These are phyloP conservation scores for Heteropelma amictum DNA, from an alignment of 2,888 invertebrate species.

Conservation along the genomic window DNA sequence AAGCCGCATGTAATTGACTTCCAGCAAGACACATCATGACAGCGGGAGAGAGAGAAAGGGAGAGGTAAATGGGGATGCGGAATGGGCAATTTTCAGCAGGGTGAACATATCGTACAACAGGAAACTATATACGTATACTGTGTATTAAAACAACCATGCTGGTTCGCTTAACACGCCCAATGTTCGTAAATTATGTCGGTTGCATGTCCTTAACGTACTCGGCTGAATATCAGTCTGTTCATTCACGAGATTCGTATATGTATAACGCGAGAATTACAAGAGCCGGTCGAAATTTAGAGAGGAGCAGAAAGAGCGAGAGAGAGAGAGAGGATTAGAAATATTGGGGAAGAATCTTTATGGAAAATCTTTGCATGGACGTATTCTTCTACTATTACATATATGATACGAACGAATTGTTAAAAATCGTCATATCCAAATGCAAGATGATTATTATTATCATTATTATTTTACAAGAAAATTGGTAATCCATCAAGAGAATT, in stretches of 20 bases:
- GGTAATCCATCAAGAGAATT: too few species aligned
- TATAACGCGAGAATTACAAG: slow-evolving; percentile 1
- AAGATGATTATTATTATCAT: too few species aligned
- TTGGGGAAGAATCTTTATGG: not conserved
- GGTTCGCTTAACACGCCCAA: slow-evolving; percentile 7
- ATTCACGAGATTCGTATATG: slow-evolving; percentile 8
- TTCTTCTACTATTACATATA: too few species aligned
- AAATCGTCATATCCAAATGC: too few species aligned
- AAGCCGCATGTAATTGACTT: not conserved
- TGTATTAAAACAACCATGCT: slow-evolving; percentile 2
- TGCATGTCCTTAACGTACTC: slow-evolving; percentile 8
- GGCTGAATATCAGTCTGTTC: not conserved
- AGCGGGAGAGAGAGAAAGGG: not conserved
- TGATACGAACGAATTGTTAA: too few species aligned
- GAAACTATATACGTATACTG: not conserved
- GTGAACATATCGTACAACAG: not conserved
- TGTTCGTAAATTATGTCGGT: slow-evolving; percentile 18
- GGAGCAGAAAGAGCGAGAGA: not conserved
- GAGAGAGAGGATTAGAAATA: not conserved
- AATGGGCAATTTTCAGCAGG: too few species aligned
- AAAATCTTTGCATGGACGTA: too few species aligned
- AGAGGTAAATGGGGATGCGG: not conserved
- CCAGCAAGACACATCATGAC: not conserved
- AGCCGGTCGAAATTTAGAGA: not conserved
- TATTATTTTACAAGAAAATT: too few species aligned